These are phyloP conservation scores for Phorcus lineatus DNA, from an alignment of 2,888 invertebrate genomes.

Conservation along the genomic window DNA sequence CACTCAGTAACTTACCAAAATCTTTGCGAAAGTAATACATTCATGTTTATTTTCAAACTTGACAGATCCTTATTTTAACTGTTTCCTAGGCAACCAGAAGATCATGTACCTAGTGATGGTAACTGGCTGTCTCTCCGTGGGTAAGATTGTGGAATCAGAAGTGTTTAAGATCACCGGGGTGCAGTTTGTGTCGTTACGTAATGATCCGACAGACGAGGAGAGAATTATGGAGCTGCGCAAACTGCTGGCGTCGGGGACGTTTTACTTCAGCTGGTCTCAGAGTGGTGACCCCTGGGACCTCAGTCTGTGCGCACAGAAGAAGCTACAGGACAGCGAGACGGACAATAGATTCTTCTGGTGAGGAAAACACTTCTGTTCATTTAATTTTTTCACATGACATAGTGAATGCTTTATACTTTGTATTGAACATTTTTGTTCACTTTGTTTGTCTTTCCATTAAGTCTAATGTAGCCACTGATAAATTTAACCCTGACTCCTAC, in stretches of 20 bases:
- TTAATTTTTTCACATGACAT: not conserved
- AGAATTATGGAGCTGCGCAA: slow-evolving; percentile 81
- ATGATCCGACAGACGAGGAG: slow-evolving; percentile 74
- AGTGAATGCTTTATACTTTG: not conserved
- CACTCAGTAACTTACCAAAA: too few species aligned
- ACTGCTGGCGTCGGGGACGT: slow-evolving; percentile 96
- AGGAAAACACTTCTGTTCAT: slow-evolving; percentile 40
- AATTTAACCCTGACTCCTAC: too few species aligned
- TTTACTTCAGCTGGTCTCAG: slow-evolving; percentile 93
- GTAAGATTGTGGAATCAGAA: slow-evolving; percentile 95
- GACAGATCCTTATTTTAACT: too few species aligned
- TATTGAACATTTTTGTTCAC: too few species aligned
- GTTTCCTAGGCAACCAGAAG: slow-evolving; percentile 62
- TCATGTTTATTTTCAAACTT: too few species aligned
- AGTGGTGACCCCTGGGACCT: slow-evolving; percentile 85
- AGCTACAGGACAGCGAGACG: slow-evolving; percentile 85
- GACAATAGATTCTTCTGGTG: slow-evolving; percentile 98
- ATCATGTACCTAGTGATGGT: slow-evolving; percentile 92
- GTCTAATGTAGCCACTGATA: too few species aligned
- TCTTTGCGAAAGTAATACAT: too few species aligned
- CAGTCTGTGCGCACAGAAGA: slow-evolving; percentile 93
- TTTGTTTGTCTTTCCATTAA: too few species aligned
- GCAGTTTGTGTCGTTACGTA: slow-evolving; percentile 87
- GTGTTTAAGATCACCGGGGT: slow-evolving; percentile 96
- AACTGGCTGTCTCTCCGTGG: slow-evolving; percentile 96